Base-by-base conservation (phyloP, 2,888 invertebrate species). In the Synanthedon formicaeformis region DNA sequence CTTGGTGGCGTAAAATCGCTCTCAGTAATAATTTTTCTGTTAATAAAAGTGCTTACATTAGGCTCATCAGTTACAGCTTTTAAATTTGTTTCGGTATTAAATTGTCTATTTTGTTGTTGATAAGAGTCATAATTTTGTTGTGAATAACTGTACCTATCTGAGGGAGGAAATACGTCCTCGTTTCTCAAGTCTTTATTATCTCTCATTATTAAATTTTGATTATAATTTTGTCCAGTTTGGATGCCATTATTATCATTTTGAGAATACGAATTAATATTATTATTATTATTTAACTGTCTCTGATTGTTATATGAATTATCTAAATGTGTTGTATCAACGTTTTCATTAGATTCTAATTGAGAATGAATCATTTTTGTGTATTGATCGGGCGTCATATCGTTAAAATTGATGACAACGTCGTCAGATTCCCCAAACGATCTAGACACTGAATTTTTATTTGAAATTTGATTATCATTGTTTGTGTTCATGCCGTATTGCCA, bases 401-500 rank as follows among this genome's bases (percentile, higher is more conserved):
- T 71, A 57, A 87, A 87, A 64, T 87, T 85, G 12, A 87, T 80
- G 57, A 83, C 75, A 18, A 86, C 67, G 45, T 87, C 86, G 54
- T 87, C 81, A 13, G 70, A 81, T 55, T 73, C 75, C 18, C 77
- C 75, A 50, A 68, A 85, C 40, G 87, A 87, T 60, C 87, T 73
- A 2, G 87, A 87, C 56, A 87, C 87, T 2, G 78, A 73, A 55
- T 81, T 75, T 69, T 85, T 87, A 34, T 73, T 73, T 11, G 71
- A 59, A 60, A 77, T 75, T 55, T 66, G 60, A 55, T 74, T 68
- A 49, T 54, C 59, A 49, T 53, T 54, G 59, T 72, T 81, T 16
- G 75, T 60, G 58, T 79, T 82, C 48, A 79, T 53, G 11, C 83
- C 85, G 54, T 86, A 87, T 62, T 86, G 87, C 87, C 85, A 85